Base-by-base conservation (phyloP, 2,888 invertebrate species). In the Teleogryllus oceanicus region DNA sequence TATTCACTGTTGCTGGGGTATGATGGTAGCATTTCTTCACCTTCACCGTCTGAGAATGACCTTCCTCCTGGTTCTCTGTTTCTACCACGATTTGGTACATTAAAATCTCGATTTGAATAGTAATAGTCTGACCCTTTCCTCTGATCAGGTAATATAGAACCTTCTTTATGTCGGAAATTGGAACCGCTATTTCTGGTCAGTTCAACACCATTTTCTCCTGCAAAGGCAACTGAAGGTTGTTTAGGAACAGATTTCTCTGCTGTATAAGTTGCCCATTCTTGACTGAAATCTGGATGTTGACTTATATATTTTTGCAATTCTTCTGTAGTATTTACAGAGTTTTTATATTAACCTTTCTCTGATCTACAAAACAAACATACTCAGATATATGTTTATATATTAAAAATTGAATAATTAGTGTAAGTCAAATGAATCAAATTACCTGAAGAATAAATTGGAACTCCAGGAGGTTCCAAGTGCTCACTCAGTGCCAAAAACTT, bases 371-470 rank as follows among this genome's bases (percentile, higher is more conserved):
- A n/a, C 21, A 76, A 37, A 21, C 20, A 16, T 49, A 50, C 74
- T 79, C 16, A 51, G 18, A 49, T 37, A 11, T 18, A 78, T 50
- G 18, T 50, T 20, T 76, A 2, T 51, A 11, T 12, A 2, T 5
- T 20, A 18, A 78, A 18, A 78, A 49, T 37, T 4, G 8, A 78
- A 20, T 20, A 20, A 24, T 78, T 50, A 2, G n/a, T 12, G 21
- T 2, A 12, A 78, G 16, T 16, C 24, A 76, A 76, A 20, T 37
- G 2, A 18, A 11, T 76, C 76, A 82, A 82, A 84, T 37, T 86
- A 92, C 92, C 90, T 83, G 94, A 94, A 84, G 90, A 91, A 84
- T 94, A 94, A 10, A 95, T 86, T n/a, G 91, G 88, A 78, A 90
- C 87, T 49, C 94, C 94, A n/a, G 94, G 94, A 13, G 92, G 90